Evolutionary conservation across 2,888 invertebrate species (phyloP), one percentile per base, ranked within the genome.

Genomic region (Taphrorychus bicolor): DNA sequence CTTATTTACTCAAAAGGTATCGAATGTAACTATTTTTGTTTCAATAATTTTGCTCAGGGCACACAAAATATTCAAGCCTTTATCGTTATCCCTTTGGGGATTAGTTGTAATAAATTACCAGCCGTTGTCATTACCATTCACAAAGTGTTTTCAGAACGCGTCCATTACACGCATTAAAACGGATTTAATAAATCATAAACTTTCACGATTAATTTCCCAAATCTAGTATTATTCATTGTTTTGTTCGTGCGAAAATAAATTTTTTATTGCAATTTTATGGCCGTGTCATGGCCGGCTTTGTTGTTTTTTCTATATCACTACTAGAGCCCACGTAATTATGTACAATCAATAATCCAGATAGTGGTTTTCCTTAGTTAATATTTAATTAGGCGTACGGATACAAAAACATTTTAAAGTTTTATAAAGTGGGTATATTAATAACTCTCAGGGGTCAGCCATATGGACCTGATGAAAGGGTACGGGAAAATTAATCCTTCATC

Each of bases 131-230:
- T 45, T 45, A 45, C 1, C 45, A 45, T 11, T 45, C 45, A 45
- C 45, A 45, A 45, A 45, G 45, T 45, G 45, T n/a, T 45, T 45
- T 45, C 45, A 14, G 4, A 45, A 45, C 45, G 45, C 45, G 45
- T 45, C 45, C 45, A 45, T 45, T 45, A 45, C 14, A 45, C 17
- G 14, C 45, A 45, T 45, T n/a, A 45, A 45, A 45, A 45, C 45
- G 16, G 17, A 45, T 16, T 45, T 45, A 45, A 45, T 45, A 45
- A 45, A 45, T 45, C 45, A 45, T 45, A 45, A 45, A 45, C 45
- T 45, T 45, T 16, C 16, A 16, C 45, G 45, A 45, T 45, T 45
- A 45, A 45, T 45, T 45, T 45, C 17, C 45, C 45, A 5, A 16
- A 16, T 45, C 14, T 11, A 9, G 32, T 32, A 45, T 16, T 45